Evolutionary conservation across 2,797 vertebrate genomes (phyloP).

Genomic region (Sparidentex hasta): DNA sequence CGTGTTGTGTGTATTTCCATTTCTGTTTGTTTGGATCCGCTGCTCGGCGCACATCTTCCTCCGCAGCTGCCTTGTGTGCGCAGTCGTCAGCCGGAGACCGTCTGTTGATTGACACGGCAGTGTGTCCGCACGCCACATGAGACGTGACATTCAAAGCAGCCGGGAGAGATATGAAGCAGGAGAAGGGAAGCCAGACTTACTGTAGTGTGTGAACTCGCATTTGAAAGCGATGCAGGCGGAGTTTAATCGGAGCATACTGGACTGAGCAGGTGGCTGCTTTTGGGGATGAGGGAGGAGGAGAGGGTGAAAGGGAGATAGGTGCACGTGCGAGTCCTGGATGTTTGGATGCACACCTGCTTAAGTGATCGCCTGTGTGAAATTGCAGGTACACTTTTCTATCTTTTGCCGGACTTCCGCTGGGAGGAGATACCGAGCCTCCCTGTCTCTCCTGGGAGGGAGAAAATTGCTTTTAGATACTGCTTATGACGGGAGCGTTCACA

Average conservation of each 20-base stretch:
- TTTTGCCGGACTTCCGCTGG: constrained; percentile 39
- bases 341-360: constrained; percentile 1
- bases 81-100: constrained; percentile 53
- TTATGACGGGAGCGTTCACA: constrained; percentile 51
- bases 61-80: constrained; percentile 59
- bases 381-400: constrained; percentile 38
- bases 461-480: constrained; percentile 60
- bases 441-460: constrained; percentile 39
- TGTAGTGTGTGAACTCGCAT: constrained; percentile 41
- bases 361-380: constrained; percentile 28
- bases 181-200: constrained; percentile 13
- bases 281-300: constrained; percentile 24
- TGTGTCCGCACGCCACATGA: constrained; percentile 19
- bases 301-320: constrained; percentile 13
- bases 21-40: constrained; percentile 59
- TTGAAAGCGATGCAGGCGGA: constrained; percentile 61
- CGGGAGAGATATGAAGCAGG: constrained; percentile 37
- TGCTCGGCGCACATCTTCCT: constrained; percentile 55
- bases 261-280: constrained; percentile 78
- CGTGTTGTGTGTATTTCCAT: constrained; percentile 35
- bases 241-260: constrained; percentile 64
- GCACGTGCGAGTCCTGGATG: constrained; percentile 23
- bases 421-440: constrained; percentile 45
- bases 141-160: constrained; percentile 68
- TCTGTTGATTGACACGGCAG: constrained; percentile 65